A percentile compares a stretch with the other conserved stretches of the same genome.
Conservation (phyloP, 1,140 invertebrate genomes). For the Andricus grossulariae region DNA sequence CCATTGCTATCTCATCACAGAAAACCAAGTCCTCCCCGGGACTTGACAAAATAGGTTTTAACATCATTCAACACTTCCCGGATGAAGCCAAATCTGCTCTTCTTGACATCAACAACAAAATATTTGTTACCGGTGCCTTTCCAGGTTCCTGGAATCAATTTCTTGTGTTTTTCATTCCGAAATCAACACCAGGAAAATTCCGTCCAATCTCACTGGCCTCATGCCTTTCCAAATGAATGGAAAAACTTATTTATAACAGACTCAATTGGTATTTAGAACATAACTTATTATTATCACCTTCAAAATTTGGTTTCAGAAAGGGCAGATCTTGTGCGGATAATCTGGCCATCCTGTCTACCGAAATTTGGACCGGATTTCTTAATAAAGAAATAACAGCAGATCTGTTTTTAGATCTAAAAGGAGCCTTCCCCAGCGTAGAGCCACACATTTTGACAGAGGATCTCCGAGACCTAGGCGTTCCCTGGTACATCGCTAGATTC, state of each 20-base stretch:
- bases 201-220: too few species aligned
- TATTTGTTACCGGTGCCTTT: too few species aligned
- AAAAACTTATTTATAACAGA: too few species aligned
- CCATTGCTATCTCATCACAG: background rate
- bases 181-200: conserved; percentile 11
- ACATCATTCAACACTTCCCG: background rate
- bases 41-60: background rate
- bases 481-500: background rate
- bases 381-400: background rate
- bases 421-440: background rate
- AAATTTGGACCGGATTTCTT: background rate
- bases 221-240: too few species aligned
- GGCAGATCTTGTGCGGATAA: background rate
- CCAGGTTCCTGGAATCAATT: too few species aligned
- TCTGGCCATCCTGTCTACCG: background rate
- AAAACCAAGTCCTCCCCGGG: background rate
- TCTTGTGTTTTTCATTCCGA: too few species aligned
- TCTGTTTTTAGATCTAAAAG: background rate
- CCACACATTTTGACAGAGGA: background rate
- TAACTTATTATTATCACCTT: background rate
- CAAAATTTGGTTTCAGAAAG: background rate
- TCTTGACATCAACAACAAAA: too few species aligned
- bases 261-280: background rate
- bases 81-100: too few species aligned
- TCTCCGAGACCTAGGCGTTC: background rate